Conservation (phyloP, 2,797 vertebrate species). For the Percopsis omiscomaycus region DNA sequence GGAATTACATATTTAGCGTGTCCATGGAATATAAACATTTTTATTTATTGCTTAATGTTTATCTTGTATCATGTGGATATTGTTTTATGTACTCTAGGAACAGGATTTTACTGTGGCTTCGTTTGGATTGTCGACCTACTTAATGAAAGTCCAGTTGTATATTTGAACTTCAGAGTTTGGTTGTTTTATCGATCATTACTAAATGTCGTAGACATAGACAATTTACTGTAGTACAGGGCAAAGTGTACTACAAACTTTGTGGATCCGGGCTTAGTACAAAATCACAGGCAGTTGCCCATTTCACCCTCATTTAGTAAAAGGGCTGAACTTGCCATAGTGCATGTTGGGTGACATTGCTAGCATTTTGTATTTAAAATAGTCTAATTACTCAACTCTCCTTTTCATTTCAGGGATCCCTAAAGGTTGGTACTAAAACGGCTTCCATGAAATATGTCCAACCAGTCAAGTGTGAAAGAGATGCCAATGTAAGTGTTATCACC, state of each 20-base stretch:
- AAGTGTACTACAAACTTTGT: slow-evolving; percentile 30
- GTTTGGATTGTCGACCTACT: no score
- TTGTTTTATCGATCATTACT: no score
- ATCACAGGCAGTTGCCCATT: slow-evolving; percentile 38
- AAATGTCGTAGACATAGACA: slow-evolving; percentile 5
- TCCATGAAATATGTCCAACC: slow-evolving; percentile 78
- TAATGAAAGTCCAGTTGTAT: no score
- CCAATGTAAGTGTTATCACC: slow-evolving; percentile 64
- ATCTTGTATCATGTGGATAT: no score
- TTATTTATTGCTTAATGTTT: no score
- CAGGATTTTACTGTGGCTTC: no score
- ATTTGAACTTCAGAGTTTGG: not conserved
- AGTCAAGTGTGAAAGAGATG: slow-evolving; percentile 61
- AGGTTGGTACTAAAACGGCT: slow-evolving; percentile 79
- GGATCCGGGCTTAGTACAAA: slow-evolving; percentile 34
- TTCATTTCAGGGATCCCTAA: slow-evolving; percentile 80
- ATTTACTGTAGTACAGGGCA: slow-evolving; percentile 16
- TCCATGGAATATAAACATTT: no score
- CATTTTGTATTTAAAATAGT: slow-evolving; percentile 14
- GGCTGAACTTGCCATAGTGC: slow-evolving; percentile 64
- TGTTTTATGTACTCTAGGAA: no score
- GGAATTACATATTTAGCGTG: no score
- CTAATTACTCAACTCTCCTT: slow-evolving; percentile 37
- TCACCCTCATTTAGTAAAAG: slow-evolving; percentile 55
- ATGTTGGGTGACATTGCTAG: slow-evolving; percentile 64